Evolutionary conservation across 2,888 invertebrate species (phyloP), one percentile per base, ranked within the genome.

Genomic region (Catocala nupta): DNA sequence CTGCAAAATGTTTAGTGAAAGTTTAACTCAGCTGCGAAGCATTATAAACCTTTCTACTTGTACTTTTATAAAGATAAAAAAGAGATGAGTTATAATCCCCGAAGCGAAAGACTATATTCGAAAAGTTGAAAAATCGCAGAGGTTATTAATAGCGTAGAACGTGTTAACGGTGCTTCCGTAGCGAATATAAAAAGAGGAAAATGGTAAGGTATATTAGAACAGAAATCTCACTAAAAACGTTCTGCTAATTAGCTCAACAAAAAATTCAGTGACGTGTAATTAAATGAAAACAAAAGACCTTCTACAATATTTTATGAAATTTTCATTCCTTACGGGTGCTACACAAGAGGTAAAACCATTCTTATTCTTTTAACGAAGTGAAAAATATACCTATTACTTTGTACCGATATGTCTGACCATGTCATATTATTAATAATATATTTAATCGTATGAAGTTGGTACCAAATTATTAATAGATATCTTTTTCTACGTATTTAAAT

Each of bases 1-100:
- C 63, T 55, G 55, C 68, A 55, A 71, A 77, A 65, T 71, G 65
- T 75, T 76, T 80, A 73, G 73, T 75, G 73, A 75, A 78, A 77
- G 71, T 77, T 74, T 55, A 58, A 57, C 65, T 55, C 65, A 66
- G 67, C 71, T 58, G 53, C 54, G 52, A 63, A 71, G 55, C 64
- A 71, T 75, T 76, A 70, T 72, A 48, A 68, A 81, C 73, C 65
- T 76, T 71, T 65, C 65, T 70, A 60, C 60, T 68, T 62, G 65
- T 58, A 50, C 59, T 59, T 68, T 67, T 55, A 59, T 52, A 54
- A 75, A 71, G 60, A 73, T 25, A 25, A 25, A 25, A 25, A 25
- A 70, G 64, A 56, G 52, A 69, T 68, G 68, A 70, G 64, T 63
- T 71, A 73, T 63, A 73, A 79, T 73, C 71, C 67, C 65, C 55